These are phyloP conservation scores for Dioctria rufipes DNA, from an alignment of 2,888 invertebrate genomes.

Conservation along the genomic window DNA sequence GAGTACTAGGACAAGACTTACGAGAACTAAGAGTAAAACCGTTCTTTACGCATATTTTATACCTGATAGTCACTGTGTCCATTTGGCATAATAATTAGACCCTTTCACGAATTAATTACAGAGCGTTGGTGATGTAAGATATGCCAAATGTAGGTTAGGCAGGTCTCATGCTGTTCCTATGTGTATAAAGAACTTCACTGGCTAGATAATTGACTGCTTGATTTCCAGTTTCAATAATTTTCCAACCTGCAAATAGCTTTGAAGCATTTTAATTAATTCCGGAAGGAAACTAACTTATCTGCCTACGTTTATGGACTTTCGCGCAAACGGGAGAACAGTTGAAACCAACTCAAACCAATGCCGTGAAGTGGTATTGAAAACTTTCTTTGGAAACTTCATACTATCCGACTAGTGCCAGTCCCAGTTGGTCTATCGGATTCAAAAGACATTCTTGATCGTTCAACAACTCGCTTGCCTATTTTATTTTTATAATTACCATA, in stretches of 20 bases:
- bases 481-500: slow-evolving; percentile 33
- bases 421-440: background rate
- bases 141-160: background rate
- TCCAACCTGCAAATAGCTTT: background rate
- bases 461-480: background rate
- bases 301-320: slow-evolving; percentile 45
- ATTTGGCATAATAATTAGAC: background rate
- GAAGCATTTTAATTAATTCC: slow-evolving; percentile 67
- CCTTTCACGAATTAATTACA: background rate
- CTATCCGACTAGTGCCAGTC: background rate
- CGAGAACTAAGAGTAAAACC: no score
- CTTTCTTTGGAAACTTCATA: slow-evolving; percentile 28
- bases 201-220: background rate
- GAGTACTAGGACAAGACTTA: no score
- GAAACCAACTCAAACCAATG: slow-evolving; percentile 3
- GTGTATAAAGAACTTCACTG: background rate
- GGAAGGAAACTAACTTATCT: slow-evolving; percentile 70
- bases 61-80: background rate
- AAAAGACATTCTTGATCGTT: slow-evolving; percentile 6
- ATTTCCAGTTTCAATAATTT: slow-evolving; percentile 13
- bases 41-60: background rate
- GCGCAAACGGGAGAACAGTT: slow-evolving; percentile 2
- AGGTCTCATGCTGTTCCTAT: background rate
- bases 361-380: slow-evolving; percentile 5
- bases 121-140: background rate